Conservation (phyloP, 2,888 invertebrate genomes). For the Phaonia tiefii region DNA sequence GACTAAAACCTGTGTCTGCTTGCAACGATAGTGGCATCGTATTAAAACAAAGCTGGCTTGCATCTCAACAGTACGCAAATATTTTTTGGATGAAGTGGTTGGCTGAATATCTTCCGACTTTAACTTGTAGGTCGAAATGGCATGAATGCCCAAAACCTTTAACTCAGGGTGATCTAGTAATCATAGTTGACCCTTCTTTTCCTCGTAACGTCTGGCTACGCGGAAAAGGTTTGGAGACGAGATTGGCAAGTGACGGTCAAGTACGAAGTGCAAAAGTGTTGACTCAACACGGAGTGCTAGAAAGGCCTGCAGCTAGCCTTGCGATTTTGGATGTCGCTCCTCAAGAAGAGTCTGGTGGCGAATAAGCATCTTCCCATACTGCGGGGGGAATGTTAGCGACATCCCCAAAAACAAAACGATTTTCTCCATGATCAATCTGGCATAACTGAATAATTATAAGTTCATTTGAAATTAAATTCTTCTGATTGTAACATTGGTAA, state of each 20-base stretch:
- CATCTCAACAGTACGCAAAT: slow-evolving; percentile 43
- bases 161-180: slow-evolving; percentile 37
- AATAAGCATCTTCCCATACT: not conserved
- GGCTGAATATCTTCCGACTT: slow-evolving; percentile 32
- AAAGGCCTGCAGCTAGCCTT: not conserved
- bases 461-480: too few relatives aligned
- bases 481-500: too few relatives aligned
- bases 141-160: slow-evolving; percentile 30
- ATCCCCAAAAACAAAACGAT: too few relatives aligned
- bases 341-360: not conserved
- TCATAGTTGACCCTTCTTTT: too few relatives aligned
- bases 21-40: too few relatives aligned
- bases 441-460: too few relatives aligned
- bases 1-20: slow-evolving; percentile 39
- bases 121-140: slow-evolving; percentile 43
- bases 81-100: slow-evolving; percentile 35
- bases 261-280: slow-evolving; percentile 44
- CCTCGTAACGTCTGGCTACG: slow-evolving; percentile 56
- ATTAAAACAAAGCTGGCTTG: slow-evolving; percentile 40
- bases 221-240: slow-evolving; percentile 49
- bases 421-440: too few relatives aligned
- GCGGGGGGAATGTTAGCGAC: too few relatives aligned
- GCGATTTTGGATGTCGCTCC: slow-evolving; percentile 5
- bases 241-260: slow-evolving; percentile 52
- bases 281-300: not conserved